These are phyloP conservation scores for Chromoteleia sp. DNA, from an alignment of 2,888 invertebrate species.

Conservation along the genomic window DNA sequence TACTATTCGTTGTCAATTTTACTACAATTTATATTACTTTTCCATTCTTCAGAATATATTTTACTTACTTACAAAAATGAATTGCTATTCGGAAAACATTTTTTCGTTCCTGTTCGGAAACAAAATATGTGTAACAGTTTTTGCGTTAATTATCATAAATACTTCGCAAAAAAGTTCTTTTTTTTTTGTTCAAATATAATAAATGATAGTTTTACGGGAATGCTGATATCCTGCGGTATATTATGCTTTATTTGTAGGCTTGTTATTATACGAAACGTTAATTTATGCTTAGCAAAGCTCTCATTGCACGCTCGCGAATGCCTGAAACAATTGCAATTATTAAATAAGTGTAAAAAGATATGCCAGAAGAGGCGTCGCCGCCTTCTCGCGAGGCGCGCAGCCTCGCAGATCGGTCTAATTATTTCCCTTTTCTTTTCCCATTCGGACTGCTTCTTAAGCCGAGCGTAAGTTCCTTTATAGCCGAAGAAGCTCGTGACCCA, in stretches of 20 bases:
- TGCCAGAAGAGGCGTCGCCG: conserved; percentile 14
- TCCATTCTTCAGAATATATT: no score
- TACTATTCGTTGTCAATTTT: no score
- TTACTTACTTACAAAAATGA: no score
- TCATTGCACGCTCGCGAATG: conserved; percentile 21
- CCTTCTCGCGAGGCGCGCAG: no score
- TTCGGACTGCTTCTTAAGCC: conserved; percentile 74
- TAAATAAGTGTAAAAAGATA: conserved; percentile 30
- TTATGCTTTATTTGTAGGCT: conserved; percentile 6
- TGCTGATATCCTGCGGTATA: not conserved
- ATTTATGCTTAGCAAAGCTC: conserved; percentile 15
- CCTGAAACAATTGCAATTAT: conserved; percentile 33
- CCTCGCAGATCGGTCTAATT: conserved; percentile 71
- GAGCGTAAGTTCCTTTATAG: conserved; percentile 68
- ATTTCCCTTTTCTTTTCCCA: conserved; percentile 69
- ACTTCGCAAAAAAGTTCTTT: not conserved
- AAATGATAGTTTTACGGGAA: not conserved
- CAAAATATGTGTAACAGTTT: no score
- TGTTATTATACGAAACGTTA: conserved; percentile 6
- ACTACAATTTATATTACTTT: no score
- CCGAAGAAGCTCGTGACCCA: conserved; percentile 36
- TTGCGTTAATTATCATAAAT: no score
- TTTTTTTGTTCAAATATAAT: not conserved
- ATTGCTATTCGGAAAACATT: no score
- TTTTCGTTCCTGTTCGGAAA: no score